Conservation (phyloP, 2,888 invertebrate genomes). For the Adela reaumurella region DNA sequence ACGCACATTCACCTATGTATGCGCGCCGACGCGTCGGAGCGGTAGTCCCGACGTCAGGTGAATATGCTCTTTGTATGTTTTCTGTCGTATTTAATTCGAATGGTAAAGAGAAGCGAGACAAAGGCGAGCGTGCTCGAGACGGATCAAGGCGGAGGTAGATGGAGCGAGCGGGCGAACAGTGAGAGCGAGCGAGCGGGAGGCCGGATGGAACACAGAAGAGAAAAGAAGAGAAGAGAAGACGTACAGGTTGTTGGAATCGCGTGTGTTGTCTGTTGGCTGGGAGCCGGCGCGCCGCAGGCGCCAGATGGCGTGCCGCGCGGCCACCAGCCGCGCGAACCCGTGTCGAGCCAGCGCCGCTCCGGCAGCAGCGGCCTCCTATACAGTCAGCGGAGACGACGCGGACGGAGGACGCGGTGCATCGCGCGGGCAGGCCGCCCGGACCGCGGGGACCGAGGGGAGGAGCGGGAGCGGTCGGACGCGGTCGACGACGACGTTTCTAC, state of each 20-base stretch:
- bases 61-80: no score
- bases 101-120: no score
- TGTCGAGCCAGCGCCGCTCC: slow-evolving; percentile 55
- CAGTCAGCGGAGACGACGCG: slow-evolving; percentile 22
- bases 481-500: background rate
- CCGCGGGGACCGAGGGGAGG: no score
- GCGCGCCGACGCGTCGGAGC: no score
- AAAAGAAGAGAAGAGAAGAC: slow-evolving; percentile 32
- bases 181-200: background rate
- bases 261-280: slow-evolving; percentile 46
- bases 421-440: slow-evolving; percentile 1
- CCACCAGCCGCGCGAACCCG: slow-evolving; percentile 68
- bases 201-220: slow-evolving; percentile 4
- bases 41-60: no score
- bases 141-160: no score
- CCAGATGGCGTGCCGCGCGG: slow-evolving; percentile 70
- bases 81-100: no score
- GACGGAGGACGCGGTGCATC: slow-evolving; percentile 5
- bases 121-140: no score
- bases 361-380: slow-evolving; percentile 16
- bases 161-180: background rate
- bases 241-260: slow-evolving; percentile 54
- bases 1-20: no score
- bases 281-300: slow-evolving; percentile 58
- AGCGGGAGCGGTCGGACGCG: background rate